A percentile compares a stretch with the other conserved stretches of the same genome.
Evolutionary conservation across 1,140 invertebrate species (phyloP).

Genomic region (Glossosoma conforme): DNA sequence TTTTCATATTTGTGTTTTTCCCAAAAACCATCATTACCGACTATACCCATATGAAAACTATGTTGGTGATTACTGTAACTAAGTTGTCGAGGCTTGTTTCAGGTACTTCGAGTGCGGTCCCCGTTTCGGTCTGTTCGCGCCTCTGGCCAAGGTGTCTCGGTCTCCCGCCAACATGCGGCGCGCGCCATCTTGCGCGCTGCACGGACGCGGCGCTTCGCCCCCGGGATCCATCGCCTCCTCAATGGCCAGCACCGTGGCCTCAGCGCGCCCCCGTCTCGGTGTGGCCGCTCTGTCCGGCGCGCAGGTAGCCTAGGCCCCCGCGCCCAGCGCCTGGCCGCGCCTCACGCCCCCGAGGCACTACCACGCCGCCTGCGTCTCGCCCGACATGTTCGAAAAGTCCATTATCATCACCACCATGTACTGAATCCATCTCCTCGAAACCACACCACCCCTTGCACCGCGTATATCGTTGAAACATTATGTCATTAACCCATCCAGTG

Average conservation of each 20-base stretch:
- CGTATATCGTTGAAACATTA: no score
- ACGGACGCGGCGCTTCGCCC: slow-evolving; percentile 61
- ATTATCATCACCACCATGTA: slow-evolving; percentile 31
- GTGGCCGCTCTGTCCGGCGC: slow-evolving; percentile 59
- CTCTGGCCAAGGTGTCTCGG: slow-evolving; percentile 77
- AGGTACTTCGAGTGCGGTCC: slow-evolving; percentile 93
- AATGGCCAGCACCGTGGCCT: slow-evolving; percentile 63
- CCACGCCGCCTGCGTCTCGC: slow-evolving; percentile 51
- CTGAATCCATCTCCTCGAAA: slow-evolving; percentile 25
- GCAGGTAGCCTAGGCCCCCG: slow-evolving; percentile 64
- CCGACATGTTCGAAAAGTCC: slow-evolving; percentile 43
- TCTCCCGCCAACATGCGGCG: slow-evolving; percentile 68
- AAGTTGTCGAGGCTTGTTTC: no score
- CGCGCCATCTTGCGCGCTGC: slow-evolving; percentile 58
- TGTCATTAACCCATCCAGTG: no score
- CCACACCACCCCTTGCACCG: no score
- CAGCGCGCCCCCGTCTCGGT: slow-evolving; percentile 58
- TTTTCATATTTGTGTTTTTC: no score
- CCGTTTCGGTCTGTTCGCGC: slow-evolving; percentile 90
- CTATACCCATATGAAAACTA: no score
- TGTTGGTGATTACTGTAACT: no score
- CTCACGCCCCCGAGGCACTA: slow-evolving; percentile 40
- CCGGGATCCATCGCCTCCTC: slow-evolving; percentile 85
- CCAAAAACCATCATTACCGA: no score
- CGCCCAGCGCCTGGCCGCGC: slow-evolving; percentile 35